These are phyloP conservation scores for Siniperca chuatsi DNA, from an alignment of 2,113 vertebrate species.

Conservation along the genomic window DNA sequence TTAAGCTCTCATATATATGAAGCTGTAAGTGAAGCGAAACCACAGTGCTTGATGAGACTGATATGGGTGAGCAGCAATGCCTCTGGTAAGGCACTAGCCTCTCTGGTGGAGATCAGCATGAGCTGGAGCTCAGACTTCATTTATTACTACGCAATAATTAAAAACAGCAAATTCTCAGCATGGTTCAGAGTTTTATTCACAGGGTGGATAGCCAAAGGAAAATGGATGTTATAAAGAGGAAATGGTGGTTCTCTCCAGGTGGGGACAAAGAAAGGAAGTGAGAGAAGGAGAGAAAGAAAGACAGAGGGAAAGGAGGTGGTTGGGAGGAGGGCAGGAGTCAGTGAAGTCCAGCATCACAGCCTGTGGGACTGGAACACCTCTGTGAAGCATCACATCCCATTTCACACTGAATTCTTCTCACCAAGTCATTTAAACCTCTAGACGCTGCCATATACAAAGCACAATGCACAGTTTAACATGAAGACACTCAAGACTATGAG, in stretches of 20 bases:
- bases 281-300: slow-evolving; percentile 19
- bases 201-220: slow-evolving; percentile 51
- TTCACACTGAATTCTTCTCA: slow-evolving; percentile 69
- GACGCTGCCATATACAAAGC: slow-evolving; percentile 41
- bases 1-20: slow-evolving; percentile 63
- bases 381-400: slow-evolving; percentile 66
- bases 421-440: slow-evolving; percentile 49
- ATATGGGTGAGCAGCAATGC: slow-evolving; percentile 66
- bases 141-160: slow-evolving; percentile 72
- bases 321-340: slow-evolving; percentile 39
- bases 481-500: not conserved
- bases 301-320: slow-evolving; percentile 15
- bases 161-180: slow-evolving; percentile 61
- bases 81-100: slow-evolving; percentile 64
- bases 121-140: slow-evolving; percentile 59
- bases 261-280: slow-evolving; percentile 14
- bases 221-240: slow-evolving; percentile 41
- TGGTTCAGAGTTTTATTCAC: slow-evolving; percentile 50
- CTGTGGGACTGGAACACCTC: slow-evolving; percentile 67
- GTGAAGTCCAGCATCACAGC: slow-evolving; percentile 51
- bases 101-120: slow-evolving; percentile 62
- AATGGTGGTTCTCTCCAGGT: slow-evolving; percentile 28
- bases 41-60: slow-evolving; percentile 58
- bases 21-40: slow-evolving; percentile 66
- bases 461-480: slow-evolving; percentile 21